phyloP scores from a whole-genome alignment of 2,113 vertebrate genomes.

The Balaenoptera acutorostrata region DNA sequence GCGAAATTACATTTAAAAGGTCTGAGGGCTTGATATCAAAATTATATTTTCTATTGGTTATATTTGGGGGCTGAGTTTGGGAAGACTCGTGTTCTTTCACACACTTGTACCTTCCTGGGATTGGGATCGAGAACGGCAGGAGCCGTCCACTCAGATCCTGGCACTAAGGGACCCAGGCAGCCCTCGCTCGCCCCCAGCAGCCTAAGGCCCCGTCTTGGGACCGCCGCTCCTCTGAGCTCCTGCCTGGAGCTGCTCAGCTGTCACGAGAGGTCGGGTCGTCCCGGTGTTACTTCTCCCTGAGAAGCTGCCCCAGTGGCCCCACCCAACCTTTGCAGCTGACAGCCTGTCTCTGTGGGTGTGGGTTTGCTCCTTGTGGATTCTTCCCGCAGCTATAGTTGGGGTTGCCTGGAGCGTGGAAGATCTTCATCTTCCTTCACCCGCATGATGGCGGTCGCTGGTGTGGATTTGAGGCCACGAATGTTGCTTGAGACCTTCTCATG shows the following conservation, averaged over 20 bases:
- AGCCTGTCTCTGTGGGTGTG: background rate
- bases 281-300: background rate
- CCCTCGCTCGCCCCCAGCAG: background rate
- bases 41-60: background rate
- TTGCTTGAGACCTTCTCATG: background rate
- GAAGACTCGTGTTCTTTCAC: background rate
- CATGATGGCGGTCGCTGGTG: background rate
- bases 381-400: background rate
- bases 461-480: background rate
- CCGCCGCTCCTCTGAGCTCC: background rate
- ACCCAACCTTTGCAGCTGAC: background rate
- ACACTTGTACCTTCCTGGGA: background rate
- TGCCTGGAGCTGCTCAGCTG: background rate
- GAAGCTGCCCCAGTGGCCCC: background rate
- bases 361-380: background rate
- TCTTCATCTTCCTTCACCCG: background rate
- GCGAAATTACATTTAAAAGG: background rate
- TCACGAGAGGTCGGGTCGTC: background rate
- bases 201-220: rapidly evolving
- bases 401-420: rapidly evolving
- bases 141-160: background rate
- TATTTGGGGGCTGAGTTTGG: background rate
- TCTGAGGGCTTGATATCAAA: background rate
- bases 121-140: background rate
- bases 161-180: background rate